Percentiles rank a stretch among this genome's conserved stretches.
Evolutionary conservation across 2,888 invertebrate genomes (phyloP).

Genomic region (Hypolimnas misippus): DNA sequence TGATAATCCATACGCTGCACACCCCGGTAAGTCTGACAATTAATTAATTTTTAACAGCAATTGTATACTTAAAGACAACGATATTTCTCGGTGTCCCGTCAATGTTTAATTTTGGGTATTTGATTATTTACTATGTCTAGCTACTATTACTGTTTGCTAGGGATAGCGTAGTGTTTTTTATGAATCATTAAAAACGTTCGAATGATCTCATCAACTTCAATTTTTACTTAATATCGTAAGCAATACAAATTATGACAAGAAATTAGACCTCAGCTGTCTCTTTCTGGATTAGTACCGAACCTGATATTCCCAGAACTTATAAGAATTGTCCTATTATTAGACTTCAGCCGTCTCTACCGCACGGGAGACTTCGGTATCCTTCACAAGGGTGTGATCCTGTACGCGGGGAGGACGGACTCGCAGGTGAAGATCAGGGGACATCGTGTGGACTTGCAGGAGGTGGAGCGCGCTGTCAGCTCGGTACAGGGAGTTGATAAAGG

Average conservation of each 20-base stretch:
- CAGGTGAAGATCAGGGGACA: slow-evolving; percentile 95
- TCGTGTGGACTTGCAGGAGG: slow-evolving; percentile 92
- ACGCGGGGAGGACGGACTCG: slow-evolving; percentile 93
- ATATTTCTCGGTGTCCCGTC: too few relatives aligned
- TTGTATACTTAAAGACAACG: background rate
- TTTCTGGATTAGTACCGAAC: too few relatives aligned
- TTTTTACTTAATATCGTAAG: too few relatives aligned
- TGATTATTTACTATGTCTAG: too few relatives aligned
- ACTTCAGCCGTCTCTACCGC: slow-evolving; percentile 89
- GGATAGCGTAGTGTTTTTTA: too few relatives aligned
- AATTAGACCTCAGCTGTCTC: too few relatives aligned
- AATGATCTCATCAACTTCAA: too few relatives aligned
- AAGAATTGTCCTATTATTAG: slow-evolving; percentile 61
- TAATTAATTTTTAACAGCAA: background rate
- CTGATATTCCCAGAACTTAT: background rate
- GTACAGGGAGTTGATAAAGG: slow-evolving; percentile 88
- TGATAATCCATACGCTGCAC: slow-evolving; percentile 88
- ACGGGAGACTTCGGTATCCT: slow-evolving; percentile 93
- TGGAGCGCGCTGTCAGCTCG: slow-evolving; percentile 88
- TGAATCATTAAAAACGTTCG: too few relatives aligned
- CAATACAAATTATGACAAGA: too few relatives aligned
- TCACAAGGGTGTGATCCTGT: slow-evolving; percentile 87
- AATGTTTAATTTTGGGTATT: too few relatives aligned
- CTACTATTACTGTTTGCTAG: too few relatives aligned
- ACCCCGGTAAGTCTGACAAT: slow-evolving; percentile 58